Conservation (phyloP, 1,140 invertebrate species). For the Bilobella aurantiaca region DNA sequence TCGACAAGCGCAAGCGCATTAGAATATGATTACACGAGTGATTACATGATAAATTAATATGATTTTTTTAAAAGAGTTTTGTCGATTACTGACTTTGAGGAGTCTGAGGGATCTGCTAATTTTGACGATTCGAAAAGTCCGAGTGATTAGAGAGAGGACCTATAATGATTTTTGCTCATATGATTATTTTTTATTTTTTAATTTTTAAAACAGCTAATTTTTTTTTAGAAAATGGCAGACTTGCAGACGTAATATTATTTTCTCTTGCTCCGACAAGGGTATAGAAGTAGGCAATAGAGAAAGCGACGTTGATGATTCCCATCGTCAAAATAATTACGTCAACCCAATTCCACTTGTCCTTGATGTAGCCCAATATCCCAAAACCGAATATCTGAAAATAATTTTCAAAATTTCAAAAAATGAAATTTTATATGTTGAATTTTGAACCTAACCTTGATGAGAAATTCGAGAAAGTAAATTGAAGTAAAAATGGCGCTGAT, state of each 20-base stretch:
- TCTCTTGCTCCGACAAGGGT: background rate
- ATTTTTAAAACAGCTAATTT: background rate
- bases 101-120: too few relatives aligned
- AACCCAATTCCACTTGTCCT: conserved; percentile 12
- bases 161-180: too few relatives aligned
- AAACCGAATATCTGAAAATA: conserved; percentile 5
- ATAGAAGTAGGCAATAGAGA: background rate
- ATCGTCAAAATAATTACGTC: conserved; percentile 13
- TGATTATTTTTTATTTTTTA: too few relatives aligned
- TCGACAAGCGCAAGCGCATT: too few relatives aligned
- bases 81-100: too few relatives aligned
- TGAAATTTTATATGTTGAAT: background rate
- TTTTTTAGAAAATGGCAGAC: background rate
- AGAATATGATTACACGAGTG: too few relatives aligned
- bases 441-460: conserved; percentile 21
- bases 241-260: background rate
- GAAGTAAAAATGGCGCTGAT: conserved; percentile 5
- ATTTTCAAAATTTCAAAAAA: background rate
- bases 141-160: too few relatives aligned
- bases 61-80: too few relatives aligned
- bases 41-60: too few relatives aligned
- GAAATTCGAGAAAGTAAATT: conserved; percentile 21
- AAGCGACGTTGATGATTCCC: conserved; percentile 1
- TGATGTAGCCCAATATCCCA: conserved; percentile 7
- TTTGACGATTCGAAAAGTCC: too few relatives aligned